These are phyloP conservation scores for Rhagonycha fulva DNA, from an alignment of 2,888 invertebrate genomes.

Conservation along the genomic window DNA sequence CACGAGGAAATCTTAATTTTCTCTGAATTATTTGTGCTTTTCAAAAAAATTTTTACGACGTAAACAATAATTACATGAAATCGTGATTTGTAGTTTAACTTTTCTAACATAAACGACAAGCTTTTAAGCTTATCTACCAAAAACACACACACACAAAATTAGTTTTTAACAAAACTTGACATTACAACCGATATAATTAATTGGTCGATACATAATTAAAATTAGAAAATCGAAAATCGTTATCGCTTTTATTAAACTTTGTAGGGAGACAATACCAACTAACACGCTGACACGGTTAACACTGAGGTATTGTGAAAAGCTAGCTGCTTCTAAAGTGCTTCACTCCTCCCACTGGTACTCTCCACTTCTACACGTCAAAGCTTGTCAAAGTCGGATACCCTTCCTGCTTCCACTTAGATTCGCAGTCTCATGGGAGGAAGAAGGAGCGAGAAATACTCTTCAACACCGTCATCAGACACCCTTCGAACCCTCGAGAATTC, in stretches of 20 bases:
- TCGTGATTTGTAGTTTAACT: not conserved
- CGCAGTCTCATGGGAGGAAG: constrained; percentile 43
- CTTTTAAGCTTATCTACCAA: not conserved
- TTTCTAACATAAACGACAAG: not conserved
- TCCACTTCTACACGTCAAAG: constrained; percentile 46
- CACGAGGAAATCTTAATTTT: constrained; percentile 28
- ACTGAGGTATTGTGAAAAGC: constrained; percentile 48
- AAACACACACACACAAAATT: not conserved
- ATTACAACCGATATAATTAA: not conserved
- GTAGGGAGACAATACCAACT: constrained; percentile 5
- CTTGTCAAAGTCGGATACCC: constrained; percentile 45
- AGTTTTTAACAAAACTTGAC: not conserved
- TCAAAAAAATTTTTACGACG: not conserved
- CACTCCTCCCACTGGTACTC: constrained; percentile 51
- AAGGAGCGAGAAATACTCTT: constrained; percentile 46
- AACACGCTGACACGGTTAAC: constrained; percentile 38
- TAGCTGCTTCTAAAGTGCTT: constrained; percentile 43
- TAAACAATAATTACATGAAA: not conserved
- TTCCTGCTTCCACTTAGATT: constrained; percentile 38
- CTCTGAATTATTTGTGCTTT: not conserved
- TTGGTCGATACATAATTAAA: not conserved
- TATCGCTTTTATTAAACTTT: not conserved
- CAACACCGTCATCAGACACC: constrained; percentile 43
- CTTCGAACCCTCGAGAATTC: constrained; percentile 41
- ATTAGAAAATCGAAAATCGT: not conserved